A percentile compares a stretch with the other conserved stretches of the same genome.
Evolutionary conservation across 30 jellyfish, hydroid and myxozoan species (phyloP).

Genomic region (Cassiopea andromeda): DNA sequence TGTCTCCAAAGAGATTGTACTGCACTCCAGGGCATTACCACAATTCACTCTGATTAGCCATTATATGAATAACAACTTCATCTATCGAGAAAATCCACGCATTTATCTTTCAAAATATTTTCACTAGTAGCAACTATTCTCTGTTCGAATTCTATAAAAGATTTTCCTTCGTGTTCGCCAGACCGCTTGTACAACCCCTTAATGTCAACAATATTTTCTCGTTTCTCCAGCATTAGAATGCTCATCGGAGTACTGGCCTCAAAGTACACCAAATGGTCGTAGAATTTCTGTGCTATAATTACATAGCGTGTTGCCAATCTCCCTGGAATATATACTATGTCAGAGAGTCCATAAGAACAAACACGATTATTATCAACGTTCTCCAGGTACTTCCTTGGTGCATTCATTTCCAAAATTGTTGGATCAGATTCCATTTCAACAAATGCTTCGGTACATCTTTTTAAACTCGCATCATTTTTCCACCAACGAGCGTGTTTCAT

Average conservation of each 20-base stretch:
- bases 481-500: conserved; percentile 15
- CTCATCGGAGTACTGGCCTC: conserved; percentile 76
- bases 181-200: conserved; percentile 52
- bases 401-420: neutral
- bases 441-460: conserved; percentile 29
- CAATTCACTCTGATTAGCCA: neutral
- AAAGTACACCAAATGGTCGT: conserved; percentile 39
- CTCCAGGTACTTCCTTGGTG: neutral
- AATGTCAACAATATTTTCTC: conserved; percentile 6
- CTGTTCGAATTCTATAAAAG: conserved; percentile 21
- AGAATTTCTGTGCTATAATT: conserved; percentile 26
- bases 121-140: conserved; percentile 14
- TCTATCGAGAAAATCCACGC: conserved; percentile 30
- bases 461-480: conserved; percentile 32
- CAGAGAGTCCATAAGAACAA: conserved; percentile 63
- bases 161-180: conserved; percentile 11
- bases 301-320: conserved; percentile 23
- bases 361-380: conserved; percentile 14
- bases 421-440: conserved; percentile 12
- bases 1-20: too few species aligned
- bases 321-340: conserved; percentile 58
- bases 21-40: too few species aligned
- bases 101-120: neutral
- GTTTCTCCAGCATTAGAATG: conserved; percentile 16
- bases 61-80: neutral